phyloP scores from a whole-genome alignment of 92 coral and sea anemone species.

The Porites lobata region DNA sequence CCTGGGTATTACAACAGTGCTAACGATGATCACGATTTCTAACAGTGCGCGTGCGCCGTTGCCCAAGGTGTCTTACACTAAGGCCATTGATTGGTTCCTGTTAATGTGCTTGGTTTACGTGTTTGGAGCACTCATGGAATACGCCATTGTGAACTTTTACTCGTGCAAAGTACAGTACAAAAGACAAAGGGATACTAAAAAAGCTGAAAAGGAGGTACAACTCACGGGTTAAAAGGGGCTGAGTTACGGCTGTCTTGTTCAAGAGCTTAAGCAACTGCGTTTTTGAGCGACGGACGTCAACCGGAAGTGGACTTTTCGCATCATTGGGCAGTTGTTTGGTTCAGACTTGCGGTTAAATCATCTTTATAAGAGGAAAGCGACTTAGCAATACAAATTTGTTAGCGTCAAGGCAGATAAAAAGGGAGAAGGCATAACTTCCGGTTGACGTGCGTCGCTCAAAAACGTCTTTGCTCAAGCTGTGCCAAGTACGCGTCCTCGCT shows the following conservation, averaged over 20 bases:
- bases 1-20: slow-evolving; percentile 96
- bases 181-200: slow-evolving; percentile 44
- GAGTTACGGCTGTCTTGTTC: background rate
- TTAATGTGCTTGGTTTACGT: slow-evolving; percentile 96
- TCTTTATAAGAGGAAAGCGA: too few relatives aligned
- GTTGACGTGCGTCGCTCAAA: too few relatives aligned
- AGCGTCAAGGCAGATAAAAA: too few relatives aligned
- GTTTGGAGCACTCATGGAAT: slow-evolving; percentile 98
- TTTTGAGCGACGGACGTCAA: too few relatives aligned
- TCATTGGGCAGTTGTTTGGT: too few relatives aligned
- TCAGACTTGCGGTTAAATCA: too few relatives aligned
- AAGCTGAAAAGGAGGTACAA: slow-evolving; percentile 44
- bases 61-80: slow-evolving; percentile 93
- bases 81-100: slow-evolving; percentile 98
- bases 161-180: slow-evolving; percentile 78
- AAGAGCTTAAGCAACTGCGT: background rate
- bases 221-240: background rate
- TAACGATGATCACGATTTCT: slow-evolving; percentile 97
- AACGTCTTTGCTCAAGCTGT: too few relatives aligned
- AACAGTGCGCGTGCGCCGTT: slow-evolving; percentile 99
- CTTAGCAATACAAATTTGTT: too few relatives aligned
- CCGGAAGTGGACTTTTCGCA: too few relatives aligned
- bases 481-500: too few relatives aligned
- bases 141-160: slow-evolving; percentile 93
- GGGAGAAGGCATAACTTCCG: too few relatives aligned